Conservation (phyloP, 2,888 invertebrate species). For the Dynastes tityus region DNA sequence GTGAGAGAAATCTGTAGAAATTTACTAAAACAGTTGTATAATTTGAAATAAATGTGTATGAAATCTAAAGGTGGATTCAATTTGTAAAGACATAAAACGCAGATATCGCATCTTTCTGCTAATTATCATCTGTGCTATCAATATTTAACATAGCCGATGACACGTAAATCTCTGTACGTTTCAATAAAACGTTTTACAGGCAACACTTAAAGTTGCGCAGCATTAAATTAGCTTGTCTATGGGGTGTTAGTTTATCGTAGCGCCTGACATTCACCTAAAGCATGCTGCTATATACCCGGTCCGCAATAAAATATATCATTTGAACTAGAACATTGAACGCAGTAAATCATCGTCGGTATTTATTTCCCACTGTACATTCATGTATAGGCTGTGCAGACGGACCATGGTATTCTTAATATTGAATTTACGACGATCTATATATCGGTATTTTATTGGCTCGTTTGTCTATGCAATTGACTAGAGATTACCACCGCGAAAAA, state of each 20-base stretch:
- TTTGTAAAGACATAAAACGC: background rate
- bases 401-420: slow-evolving; percentile 36
- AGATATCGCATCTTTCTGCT: background rate
- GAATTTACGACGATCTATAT: slow-evolving; percentile 51
- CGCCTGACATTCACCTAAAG: slow-evolving; percentile 48
- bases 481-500: slow-evolving; percentile 38
- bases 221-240: slow-evolving; percentile 52
- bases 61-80: no score
- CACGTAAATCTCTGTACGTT: slow-evolving; percentile 25
- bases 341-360: slow-evolving; percentile 49
- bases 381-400: background rate
- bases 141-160: slow-evolving; percentile 23
- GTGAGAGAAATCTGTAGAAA: no score
- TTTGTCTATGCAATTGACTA: slow-evolving; percentile 47
- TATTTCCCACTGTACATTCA: slow-evolving; percentile 37
- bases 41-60: no score
- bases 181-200: slow-evolving; percentile 41
- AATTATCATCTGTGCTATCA: background rate
- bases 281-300: slow-evolving; percentile 40
- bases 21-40: no score
- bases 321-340: slow-evolving; percentile 53
- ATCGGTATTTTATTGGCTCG: slow-evolving; percentile 49
- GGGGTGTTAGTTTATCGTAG: slow-evolving; percentile 55
- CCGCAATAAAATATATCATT: slow-evolving; percentile 53
- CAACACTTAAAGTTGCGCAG: slow-evolving; percentile 42